Evolutionary conservation across 2,888 invertebrate species (phyloP).

Genomic region (Zaprionus obscuricornis): DNA sequence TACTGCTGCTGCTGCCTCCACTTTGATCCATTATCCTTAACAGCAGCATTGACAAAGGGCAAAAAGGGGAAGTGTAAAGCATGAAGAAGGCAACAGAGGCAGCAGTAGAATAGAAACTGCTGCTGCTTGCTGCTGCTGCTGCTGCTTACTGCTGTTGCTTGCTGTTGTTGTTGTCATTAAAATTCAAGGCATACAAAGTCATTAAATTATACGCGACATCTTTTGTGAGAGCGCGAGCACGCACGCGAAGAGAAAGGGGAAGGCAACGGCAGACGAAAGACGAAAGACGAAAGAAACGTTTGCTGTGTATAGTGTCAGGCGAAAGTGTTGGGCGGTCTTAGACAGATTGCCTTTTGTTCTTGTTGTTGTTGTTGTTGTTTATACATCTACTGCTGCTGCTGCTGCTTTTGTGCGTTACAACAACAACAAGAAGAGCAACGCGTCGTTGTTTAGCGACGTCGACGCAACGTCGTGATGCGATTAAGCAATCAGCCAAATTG

Average conservation of each 20-base stretch:
- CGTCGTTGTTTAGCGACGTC: constrained; percentile 17
- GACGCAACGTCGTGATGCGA: constrained; percentile 69
- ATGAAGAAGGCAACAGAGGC: too few species aligned
- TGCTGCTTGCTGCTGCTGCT: constrained; percentile 9
- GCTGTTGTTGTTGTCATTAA: constrained; percentile 73
- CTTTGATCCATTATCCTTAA: constrained; percentile 78
- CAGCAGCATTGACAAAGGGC: constrained; percentile 6
- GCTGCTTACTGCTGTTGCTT: constrained; percentile 20
- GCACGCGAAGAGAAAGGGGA: background rate
- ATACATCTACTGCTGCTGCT: constrained; percentile 13
- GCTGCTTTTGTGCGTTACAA: constrained; percentile 35
- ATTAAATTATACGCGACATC: constrained; percentile 80
- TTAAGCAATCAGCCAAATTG: constrained; percentile 77
- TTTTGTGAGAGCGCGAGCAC: constrained; percentile 53
- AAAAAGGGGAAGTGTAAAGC: background rate
- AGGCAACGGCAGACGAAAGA: background rate
- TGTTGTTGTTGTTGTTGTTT: constrained; percentile 32
- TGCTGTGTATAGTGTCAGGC: constrained; percentile 7
- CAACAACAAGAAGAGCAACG: constrained; percentile 16
- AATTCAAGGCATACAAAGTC: constrained; percentile 82
- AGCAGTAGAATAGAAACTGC: constrained; percentile 25
- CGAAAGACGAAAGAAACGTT: background rate
- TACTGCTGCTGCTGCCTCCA: constrained; percentile 55
- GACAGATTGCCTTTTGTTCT: constrained; percentile 51
- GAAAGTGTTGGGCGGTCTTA: constrained; percentile 58